Evolutionary conservation across 2,797 vertebrate genomes (phyloP), one percentile per base, ranked within the genome.

Genomic region (Microcaecilia unicolor): DNA sequence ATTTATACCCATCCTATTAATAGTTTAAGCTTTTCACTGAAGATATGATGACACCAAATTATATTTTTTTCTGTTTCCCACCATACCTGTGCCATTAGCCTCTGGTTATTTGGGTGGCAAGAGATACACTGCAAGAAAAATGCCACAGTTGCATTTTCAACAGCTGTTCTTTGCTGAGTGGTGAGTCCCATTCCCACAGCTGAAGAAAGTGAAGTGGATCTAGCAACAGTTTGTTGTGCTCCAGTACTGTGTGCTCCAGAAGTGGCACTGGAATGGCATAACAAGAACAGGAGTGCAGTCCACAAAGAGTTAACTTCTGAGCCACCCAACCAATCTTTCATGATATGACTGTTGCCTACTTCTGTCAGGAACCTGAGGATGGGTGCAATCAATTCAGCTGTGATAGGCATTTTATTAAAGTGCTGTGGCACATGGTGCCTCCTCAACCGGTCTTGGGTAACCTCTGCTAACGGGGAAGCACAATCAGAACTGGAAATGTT

Each of bases 311-410:
- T 97, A 30, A 97, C 95, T 68, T 99, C 96, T 7, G 92, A 86
- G n/a, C 96, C 91, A 25, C 96, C 96, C 8, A 98, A 69, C 95
- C 95, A 99, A 65, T 98, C 96, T 58, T 99, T 99, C 96, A 99
- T 99, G 43, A 92, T 77, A 33, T 99, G 93, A 58, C 94, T 97
- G 78, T 87, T 97, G 37, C 95, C 96, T 26, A 99, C 96, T 48
- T 99, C 95, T 1, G 94, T 98, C 48, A 99, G 81, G 72, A 99
- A 99, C 31, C 85, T 85, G 65, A 99, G 83, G 51, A 98, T 83
- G 1, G 96, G 96, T 31, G 96, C 93, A 4, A 92, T 91, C 53
- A 98, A 80, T 67, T 98, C 93, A 9, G 92, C 87, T 0, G 89
- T 88, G 51, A 99, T 61, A 5, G 86, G 85, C 18, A 83, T 83